Evolutionary conservation across 2,888 invertebrate genomes (phyloP), one percentile per base, ranked within the genome.

Genomic region (Suillia variegata): DNA sequence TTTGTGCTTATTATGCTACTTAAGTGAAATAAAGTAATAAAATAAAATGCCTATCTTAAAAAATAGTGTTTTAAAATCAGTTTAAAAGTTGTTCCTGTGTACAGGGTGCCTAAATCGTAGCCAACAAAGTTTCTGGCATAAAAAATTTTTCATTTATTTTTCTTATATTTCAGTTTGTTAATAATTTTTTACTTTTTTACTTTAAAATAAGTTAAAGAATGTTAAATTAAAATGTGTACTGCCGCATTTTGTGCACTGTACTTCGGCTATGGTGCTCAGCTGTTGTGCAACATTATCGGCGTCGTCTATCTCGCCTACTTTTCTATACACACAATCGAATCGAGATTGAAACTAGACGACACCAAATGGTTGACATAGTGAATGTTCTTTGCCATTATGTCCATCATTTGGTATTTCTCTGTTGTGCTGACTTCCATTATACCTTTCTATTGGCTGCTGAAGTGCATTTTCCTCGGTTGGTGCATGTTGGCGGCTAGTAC

Each of bases 331-430:
- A 94, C 94, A 0, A 84, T 94, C 70, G 94, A 94, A 80, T 89
- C 89, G 1, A 86, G 86, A 58, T 82, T 85, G 58, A 93, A 92
- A 75, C 88, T 90, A 59, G 94, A 94, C 80, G 98, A 98, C 81
- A 96, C 97, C 10, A 94, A 97, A 84, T 99, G 99, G 98, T 85
- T 99, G 68, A 98, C 95, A 1, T 99, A 98, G 82, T 99, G 98
- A 98, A 96, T 97, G 73, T 95, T 97, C 6, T 99, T 91, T 84
- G 94, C 96, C 21, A 85, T 92, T 61, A 95, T 99, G 83, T 93
- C 94, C n/a, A 85, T 98, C 56, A 80, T 93, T 57, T 99, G 99
- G 83, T 97, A 92, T 84, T 98, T 98, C 81, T 92, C 97, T 0
- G 94, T 94, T 79, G 84, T 93, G 71, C 90, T 99, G 73, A 89